Percentiles rank a stretch among this genome's conserved stretches.
Conservation (phyloP, 2,888 invertebrate genomes). For the Uropetala carovei region DNA sequence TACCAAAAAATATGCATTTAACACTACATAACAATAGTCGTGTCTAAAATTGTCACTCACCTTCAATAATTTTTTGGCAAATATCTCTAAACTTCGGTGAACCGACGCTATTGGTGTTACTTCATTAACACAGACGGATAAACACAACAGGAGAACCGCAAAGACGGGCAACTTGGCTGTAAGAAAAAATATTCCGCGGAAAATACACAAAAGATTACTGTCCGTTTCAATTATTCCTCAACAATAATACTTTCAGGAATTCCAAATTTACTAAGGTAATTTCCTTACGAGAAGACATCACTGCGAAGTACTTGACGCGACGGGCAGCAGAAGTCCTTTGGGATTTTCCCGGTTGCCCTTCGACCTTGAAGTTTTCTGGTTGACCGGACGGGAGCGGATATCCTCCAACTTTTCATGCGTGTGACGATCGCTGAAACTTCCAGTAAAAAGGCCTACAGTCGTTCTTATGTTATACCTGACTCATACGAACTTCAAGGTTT, state of each 20-base stretch:
- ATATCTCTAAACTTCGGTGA: conserved; percentile 20
- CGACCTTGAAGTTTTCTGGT: conserved; percentile 45
- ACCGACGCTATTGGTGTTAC: neutral
- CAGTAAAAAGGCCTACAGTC: neutral
- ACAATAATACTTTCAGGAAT: no score
- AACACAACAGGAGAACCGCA: neutral
- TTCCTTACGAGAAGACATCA: neutral
- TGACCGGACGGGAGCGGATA: neutral
- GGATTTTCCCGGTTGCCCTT: conserved; percentile 41
- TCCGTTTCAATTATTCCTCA: no score
- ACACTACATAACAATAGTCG: no score
- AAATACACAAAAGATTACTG: no score
- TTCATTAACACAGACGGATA: neutral
- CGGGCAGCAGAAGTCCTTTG: neutral
- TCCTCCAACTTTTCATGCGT: neutral
- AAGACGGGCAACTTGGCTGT: neutral
- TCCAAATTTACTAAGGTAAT: no score
- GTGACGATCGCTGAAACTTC: neutral
- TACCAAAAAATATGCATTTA: no score
- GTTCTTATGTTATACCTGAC: neutral
- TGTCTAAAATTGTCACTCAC: neutral
- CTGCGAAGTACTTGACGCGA: neutral
- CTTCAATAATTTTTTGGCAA: conserved; percentile 46
- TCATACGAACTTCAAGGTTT: neutral
- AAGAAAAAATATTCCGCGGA: neutral